Base-by-base conservation (phyloP, 2,113 vertebrate genomes). In the Sylvia atricapilla region DNA sequence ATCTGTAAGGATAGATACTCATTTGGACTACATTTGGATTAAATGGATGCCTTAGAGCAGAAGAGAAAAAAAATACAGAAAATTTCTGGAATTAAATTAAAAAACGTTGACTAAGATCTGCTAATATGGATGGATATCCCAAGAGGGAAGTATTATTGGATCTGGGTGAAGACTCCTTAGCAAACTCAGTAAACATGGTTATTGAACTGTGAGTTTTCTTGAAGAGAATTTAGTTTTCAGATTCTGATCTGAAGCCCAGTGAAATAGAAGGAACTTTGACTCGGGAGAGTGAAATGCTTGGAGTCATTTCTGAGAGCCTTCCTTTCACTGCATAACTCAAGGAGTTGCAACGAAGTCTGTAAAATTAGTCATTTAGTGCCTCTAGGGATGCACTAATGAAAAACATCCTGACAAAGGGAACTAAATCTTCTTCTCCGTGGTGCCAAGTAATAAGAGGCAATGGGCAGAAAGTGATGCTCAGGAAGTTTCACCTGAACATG, bases 371-470 rank as follows among this genome's bases (percentile, higher is more conserved):
- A 64, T 49, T 58, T 31, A 21, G 10, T 83, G 62, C 50, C 88
- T 79, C 50, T 58, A 64, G 81, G 66, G 49, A n/a, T 52, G 24
- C 33, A 44, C 13, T 33, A 74, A 67, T 82, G 60, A 70, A 93
- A 91, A 87, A 62, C 44, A 52, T 60, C 58, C 62, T 49, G 20
- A 53, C 50, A 23, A 79, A 87, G 10, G 47, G 52, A 74, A 59
- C 6, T 33, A 46, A 66, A 10, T 62, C 27, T 35, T 69, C n/a
- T 63, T 56, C 63, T 49, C 79, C 0, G 0, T 70, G 28, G 18
- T 70, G 56, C 56, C 56, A 56, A 49, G 47, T 41, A 55, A 43
- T 31, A 19, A 47, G 43, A 77, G 49, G 37, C 20, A 41, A 13
- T 0, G 4, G 28, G n/a, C 70, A 76, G 47, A 47, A 55, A 49